Conservation (phyloP, 2,113 vertebrate species). For the Choloepus hoffmanni region DNA sequence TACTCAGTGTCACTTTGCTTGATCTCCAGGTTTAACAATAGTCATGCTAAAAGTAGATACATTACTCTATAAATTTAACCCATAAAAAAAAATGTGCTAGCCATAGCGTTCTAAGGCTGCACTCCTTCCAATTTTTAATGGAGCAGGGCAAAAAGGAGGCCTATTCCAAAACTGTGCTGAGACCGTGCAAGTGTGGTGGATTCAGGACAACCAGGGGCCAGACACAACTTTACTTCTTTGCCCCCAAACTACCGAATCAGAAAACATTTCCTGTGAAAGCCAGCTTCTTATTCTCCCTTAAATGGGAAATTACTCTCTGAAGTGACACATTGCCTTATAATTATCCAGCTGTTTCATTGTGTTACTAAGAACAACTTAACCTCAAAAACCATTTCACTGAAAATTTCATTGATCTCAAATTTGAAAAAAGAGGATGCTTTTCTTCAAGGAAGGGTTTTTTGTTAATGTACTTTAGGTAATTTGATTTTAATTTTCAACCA, state of each 20-base stretch:
- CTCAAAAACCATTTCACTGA: conserved; percentile 59
- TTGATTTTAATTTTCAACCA: conserved; percentile 64
- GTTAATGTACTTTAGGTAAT: not conserved
- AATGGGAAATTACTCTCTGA: conserved; percentile 56
- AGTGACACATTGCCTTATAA: conserved; percentile 63
- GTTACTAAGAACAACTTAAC: conserved; percentile 63
- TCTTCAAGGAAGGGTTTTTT: conserved; percentile 16
- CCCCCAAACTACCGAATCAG: not conserved
- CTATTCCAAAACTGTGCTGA: conserved; percentile 77
- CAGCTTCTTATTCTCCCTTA: not conserved
- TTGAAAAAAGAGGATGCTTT: conserved; percentile 54
- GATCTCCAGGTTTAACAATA: conserved; percentile 91
- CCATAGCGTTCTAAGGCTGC: conserved; percentile 85
- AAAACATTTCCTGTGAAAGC: not conserved
- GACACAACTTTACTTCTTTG: not conserved
- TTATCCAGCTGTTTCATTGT: conserved; percentile 46
- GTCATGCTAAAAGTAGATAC: conserved; percentile 91
- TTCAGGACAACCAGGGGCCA: not conserved
- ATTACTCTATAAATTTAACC: conserved; percentile 90
- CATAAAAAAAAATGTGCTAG: conserved; percentile 88
- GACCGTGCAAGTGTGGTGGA: conserved; percentile 5
- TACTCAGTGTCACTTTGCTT: conserved; percentile 91
- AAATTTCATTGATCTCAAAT: conserved; percentile 54
- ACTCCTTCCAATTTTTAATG: conserved; percentile 85
- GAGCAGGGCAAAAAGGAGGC: conserved; percentile 78